Conservation (phyloP, 2,113 vertebrate species). For the Zosterops hypoxanthus region DNA sequence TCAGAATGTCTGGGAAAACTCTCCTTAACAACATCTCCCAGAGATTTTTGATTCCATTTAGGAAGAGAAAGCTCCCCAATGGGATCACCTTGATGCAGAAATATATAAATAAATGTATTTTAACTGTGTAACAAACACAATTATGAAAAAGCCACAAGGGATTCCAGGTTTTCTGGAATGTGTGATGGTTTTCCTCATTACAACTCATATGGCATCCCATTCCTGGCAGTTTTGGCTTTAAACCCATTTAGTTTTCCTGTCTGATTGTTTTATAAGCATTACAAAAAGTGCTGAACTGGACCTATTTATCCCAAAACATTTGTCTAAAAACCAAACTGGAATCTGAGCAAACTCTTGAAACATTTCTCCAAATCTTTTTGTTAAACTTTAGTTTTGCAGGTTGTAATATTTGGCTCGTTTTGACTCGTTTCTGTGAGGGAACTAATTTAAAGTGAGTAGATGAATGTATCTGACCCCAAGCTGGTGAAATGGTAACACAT, state of each 20-base stretch:
- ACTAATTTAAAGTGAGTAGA: neutral
- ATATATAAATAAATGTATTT: neutral
- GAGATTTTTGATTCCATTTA: neutral
- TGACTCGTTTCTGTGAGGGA: neutral
- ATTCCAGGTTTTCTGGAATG: neutral
- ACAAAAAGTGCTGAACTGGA: neutral
- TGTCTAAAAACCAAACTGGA: neutral
- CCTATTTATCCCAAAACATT: neutral
- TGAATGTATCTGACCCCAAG: neutral
- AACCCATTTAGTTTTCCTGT: neutral
- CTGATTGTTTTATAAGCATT: neutral
- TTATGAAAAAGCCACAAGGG: neutral
- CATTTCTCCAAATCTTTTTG: fast-evolving
- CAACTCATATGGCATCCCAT: neutral
- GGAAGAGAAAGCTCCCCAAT: neutral
- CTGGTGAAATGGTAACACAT: neutral
- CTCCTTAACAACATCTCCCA: neutral
- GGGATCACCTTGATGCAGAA: neutral
- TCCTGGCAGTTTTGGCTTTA: neutral
- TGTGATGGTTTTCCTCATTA: neutral
- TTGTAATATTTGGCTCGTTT: neutral
- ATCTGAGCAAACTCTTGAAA: neutral
- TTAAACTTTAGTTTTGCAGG: neutral
- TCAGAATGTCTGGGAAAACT: neutral
- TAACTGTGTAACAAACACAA: neutral